A percentile compares a stretch with the other conserved stretches of the same genome.
Evolutionary conservation across 2,113 vertebrate species (phyloP).

Genomic region (Dermatemys mawii): DNA sequence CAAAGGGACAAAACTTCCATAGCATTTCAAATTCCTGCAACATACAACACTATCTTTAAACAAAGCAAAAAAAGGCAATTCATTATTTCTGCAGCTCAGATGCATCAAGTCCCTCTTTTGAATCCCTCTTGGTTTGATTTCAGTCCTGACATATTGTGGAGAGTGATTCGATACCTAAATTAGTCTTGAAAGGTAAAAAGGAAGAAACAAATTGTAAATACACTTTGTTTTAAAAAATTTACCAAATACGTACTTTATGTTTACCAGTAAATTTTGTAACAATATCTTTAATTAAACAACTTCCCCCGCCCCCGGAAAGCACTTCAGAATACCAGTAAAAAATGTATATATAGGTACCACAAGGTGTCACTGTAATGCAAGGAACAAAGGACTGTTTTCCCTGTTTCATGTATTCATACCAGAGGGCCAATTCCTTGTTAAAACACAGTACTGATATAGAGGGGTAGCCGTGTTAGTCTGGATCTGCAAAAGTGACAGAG

Average conservation of each 20-base stretch:
- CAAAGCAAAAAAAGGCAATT: not conserved
- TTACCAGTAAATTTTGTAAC: not conserved
- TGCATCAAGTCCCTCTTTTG: not conserved
- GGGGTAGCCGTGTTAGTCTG: too few relatives aligned
- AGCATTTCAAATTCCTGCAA: not conserved
- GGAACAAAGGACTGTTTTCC: not conserved
- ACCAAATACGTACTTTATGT: not conserved
- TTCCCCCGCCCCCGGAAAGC: too few relatives aligned
- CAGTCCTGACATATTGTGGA: not conserved
- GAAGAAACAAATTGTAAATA: not conserved
- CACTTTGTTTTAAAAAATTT: not conserved
- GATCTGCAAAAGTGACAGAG: too few relatives aligned
- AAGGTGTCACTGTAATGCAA: constrained; percentile 68
- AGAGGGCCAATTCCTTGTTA: not conserved
- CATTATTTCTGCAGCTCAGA: not conserved
- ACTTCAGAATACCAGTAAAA: not conserved
- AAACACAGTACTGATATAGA: not conserved
- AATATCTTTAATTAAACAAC: not conserved
- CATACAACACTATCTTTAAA: not conserved
- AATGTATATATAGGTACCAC: constrained; percentile 9
- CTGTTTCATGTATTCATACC: not conserved
- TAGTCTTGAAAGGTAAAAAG: not conserved
- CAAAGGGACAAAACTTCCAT: not conserved
- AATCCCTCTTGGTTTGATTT: not conserved
- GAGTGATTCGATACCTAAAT: not conserved